phyloP scores from a whole-genome alignment of 2,797 vertebrate genomes.

The Intellagama lesueurii region DNA sequence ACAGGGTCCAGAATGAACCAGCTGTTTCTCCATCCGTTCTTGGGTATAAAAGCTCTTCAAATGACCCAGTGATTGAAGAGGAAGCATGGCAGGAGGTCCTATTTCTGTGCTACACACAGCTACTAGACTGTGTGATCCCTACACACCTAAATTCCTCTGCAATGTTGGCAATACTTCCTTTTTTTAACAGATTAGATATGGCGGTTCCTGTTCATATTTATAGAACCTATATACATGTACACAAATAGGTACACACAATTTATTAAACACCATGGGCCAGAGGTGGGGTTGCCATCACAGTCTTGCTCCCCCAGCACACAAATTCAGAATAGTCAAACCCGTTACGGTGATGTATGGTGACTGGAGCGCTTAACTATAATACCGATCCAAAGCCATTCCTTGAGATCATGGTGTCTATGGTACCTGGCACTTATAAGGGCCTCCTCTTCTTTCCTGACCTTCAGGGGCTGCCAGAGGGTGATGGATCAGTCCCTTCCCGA shows the following conservation, averaged over 20 bases:
- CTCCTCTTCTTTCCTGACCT: neutral
- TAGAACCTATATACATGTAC: neutral
- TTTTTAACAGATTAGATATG: neutral
- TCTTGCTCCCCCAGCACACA: no score
- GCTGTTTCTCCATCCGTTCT: neutral
- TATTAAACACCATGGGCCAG: neutral
- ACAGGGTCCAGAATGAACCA: neutral
- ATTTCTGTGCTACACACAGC: neutral
- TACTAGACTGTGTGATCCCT: neutral
- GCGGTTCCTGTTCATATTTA: neutral
- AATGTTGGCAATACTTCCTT: neutral
- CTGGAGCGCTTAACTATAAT: neutral
- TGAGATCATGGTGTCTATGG: neutral
- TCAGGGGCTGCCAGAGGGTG: neutral
- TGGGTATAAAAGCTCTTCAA: neutral
- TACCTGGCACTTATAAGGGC: conserved; percentile 5
- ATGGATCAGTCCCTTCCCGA: no score
- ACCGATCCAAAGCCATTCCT: neutral
- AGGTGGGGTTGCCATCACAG: neutral
- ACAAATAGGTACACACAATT: neutral
- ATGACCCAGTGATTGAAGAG: neutral
- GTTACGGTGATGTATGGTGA: neutral
- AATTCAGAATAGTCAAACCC: neutral
- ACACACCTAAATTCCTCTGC: neutral
- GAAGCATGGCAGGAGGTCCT: neutral